A percentile compares a stretch with the other conserved stretches of the same genome.
Evolutionary conservation across 1,140 invertebrate species (phyloP).

Genomic region (Prorops nasuta): DNA sequence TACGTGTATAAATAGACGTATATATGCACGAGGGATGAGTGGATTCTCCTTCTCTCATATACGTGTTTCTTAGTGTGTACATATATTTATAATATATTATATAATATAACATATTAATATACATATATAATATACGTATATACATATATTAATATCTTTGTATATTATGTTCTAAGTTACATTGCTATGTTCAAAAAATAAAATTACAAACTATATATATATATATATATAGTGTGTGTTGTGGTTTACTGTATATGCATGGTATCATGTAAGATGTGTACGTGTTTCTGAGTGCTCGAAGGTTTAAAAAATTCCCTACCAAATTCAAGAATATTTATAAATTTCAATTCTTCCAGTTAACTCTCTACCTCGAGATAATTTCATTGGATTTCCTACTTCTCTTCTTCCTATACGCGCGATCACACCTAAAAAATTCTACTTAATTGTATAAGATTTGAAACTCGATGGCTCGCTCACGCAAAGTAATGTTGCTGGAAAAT

Average conservation of each 20-base stretch:
- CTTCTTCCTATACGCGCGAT: constrained; percentile 40
- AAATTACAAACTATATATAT: constrained; percentile 53
- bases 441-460: too few relatives aligned
- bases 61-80: too few relatives aligned
- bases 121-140: neutral
- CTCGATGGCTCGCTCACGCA: too few relatives aligned
- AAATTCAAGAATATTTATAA: too few relatives aligned
- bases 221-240: constrained; percentile 22
- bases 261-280: neutral
- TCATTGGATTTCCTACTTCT: constrained; percentile 14
- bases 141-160: constrained; percentile 39
- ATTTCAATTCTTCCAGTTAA: too few relatives aligned
- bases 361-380: too few relatives aligned
- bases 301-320: too few relatives aligned
- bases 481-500: too few relatives aligned
- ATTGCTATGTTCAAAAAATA: constrained; percentile 56
- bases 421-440: constrained; percentile 44
- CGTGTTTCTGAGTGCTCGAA: neutral
- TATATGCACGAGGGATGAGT: too few relatives aligned
- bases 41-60: neutral
- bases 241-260: constrained; percentile 31
- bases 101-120: too few relatives aligned
- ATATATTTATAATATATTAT: too few relatives aligned
- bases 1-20: too few relatives aligned
- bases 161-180: constrained; percentile 52